Percentiles rank a stretch among this genome's conserved stretches.
Evolutionary conservation across 1,140 invertebrate species (phyloP).

Genomic region (Scaptomyza pallida): DNA sequence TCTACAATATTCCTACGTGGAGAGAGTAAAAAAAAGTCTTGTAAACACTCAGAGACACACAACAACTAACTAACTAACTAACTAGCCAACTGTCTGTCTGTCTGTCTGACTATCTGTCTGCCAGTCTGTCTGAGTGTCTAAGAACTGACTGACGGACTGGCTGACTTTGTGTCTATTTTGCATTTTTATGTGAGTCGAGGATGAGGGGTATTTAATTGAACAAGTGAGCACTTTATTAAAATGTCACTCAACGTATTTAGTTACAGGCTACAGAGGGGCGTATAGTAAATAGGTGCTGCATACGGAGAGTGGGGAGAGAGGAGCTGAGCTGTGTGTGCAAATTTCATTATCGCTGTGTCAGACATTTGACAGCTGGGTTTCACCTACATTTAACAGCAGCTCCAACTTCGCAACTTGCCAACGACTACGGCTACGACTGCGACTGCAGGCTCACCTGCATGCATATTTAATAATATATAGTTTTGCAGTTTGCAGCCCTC

Average conservation of each 20-base stretch:
- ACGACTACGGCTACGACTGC: conserved; percentile 50
- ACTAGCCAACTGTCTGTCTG: conserved; percentile 33
- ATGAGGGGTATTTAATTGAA: conserved; percentile 70
- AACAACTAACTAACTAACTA: conserved; percentile 13
- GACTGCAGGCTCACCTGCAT: conserved; percentile 46
- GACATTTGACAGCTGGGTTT: conserved; percentile 69
- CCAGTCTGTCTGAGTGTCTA: conserved; percentile 34
- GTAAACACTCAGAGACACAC: no score
- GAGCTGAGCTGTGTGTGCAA: conserved; percentile 45
- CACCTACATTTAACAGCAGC: conserved; percentile 68
- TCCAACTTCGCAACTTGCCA: conserved; percentile 34
- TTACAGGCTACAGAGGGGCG: background rate
- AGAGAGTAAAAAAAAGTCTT: no score
- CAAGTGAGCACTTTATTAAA: conserved; percentile 82
- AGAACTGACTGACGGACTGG: conserved; percentile 3
- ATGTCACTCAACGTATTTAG: conserved; percentile 78
- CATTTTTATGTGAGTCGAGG: conserved; percentile 54
- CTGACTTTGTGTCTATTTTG: conserved; percentile 44
- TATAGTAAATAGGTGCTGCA: background rate
- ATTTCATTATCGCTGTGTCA: conserved; percentile 78
- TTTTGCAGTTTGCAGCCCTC: conserved; percentile 28
- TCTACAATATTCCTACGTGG: no score
- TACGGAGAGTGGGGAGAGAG: background rate
- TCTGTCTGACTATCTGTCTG: conserved; percentile 17
- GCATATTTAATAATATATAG: conserved; percentile 69